Conservation (phyloP, 2,888 invertebrate species). For the Synergus itoensis region DNA sequence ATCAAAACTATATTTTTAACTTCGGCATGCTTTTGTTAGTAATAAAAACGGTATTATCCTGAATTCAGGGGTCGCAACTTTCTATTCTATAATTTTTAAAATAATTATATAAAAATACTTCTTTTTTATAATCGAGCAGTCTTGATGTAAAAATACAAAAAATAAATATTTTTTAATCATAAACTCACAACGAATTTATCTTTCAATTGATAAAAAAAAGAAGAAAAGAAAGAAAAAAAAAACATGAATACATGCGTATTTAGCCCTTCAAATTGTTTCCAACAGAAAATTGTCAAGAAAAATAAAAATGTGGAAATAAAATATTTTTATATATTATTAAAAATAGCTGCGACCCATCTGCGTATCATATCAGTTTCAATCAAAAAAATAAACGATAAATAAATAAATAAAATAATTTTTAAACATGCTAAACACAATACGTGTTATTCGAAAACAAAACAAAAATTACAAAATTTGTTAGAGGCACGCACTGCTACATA, state of each 20-base stretch:
- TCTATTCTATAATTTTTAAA: too few relatives aligned
- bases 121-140: neutral
- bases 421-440: slow-evolving; percentile 29
- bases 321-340: neutral
- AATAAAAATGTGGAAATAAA: neutral
- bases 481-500: slow-evolving; percentile 16
- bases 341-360: neutral
- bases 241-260: too few relatives aligned
- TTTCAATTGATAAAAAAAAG: too few relatives aligned
- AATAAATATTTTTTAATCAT: neutral
- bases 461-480: slow-evolving; percentile 35
- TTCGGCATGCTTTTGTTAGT: slow-evolving; percentile 65
- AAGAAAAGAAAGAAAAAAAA: too few relatives aligned
- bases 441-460: slow-evolving; percentile 29
- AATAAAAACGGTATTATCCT: slow-evolving; percentile 9
- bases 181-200: too few relatives aligned
- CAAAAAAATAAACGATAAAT: neutral
- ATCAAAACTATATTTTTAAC: neutral
- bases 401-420: neutral
- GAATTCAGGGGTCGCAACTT: neutral
- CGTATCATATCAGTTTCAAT: neutral
- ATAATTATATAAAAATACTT: too few relatives aligned
- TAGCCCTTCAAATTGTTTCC: too few relatives aligned
- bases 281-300: too few relatives aligned
- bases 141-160: neutral